Conservation (phyloP, 1,140 invertebrate genomes). For the Drosophila willistoni region DNA sequence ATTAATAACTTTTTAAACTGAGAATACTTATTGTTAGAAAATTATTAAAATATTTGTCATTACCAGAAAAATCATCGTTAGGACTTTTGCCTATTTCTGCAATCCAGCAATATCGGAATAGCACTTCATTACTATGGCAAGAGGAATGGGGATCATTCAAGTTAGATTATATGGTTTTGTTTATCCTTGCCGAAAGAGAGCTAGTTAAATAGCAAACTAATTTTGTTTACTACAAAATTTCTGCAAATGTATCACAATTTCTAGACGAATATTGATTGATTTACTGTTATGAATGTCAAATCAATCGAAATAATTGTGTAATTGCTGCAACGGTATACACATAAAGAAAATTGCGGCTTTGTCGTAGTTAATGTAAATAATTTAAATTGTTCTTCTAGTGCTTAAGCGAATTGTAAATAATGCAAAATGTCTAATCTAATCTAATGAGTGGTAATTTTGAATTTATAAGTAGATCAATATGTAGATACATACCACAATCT, state of each 20-base stretch:
- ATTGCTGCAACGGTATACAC: background rate
- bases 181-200: background rate
- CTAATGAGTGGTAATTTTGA: background rate
- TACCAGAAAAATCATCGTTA: no score
- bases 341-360: background rate
- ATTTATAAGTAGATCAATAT: slow-evolving; percentile 11
- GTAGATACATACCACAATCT: background rate
- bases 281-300: no score
- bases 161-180: background rate
- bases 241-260: no score
- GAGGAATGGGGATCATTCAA: background rate
- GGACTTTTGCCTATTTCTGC: no score
- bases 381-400: background rate
- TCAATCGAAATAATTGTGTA: no score
- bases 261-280: no score
- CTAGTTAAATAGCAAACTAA: no score
- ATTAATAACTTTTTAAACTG: no score
- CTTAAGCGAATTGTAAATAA: slow-evolving; percentile 2
- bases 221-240: no score
- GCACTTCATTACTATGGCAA: background rate
- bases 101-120: background rate
- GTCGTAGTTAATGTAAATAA: slow-evolving; percentile 9
- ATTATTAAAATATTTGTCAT: no score
- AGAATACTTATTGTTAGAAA: no score
- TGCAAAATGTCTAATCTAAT: slow-evolving; percentile 2